Evolutionary conservation across 2,113 vertebrate genomes (phyloP).

Genomic region (Eira barbara): DNA sequence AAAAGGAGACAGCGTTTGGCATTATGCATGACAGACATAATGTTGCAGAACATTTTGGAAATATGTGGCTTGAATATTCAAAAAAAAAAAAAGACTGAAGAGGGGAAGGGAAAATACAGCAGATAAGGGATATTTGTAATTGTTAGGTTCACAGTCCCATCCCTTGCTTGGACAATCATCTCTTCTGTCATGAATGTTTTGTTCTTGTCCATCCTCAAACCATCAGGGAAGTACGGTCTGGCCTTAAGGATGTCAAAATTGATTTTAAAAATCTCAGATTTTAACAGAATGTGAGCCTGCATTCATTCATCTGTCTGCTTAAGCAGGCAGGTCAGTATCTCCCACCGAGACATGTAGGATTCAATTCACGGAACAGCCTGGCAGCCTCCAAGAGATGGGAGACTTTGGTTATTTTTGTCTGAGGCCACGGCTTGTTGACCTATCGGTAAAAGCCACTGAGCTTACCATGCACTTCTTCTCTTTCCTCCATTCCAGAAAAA

Average conservation of each 20-base stretch:
- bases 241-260: not conserved
- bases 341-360: not conserved
- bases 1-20: conserved; percentile 34
- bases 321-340: not conserved
- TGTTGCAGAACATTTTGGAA: conserved; percentile 50
- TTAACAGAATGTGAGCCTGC: not conserved
- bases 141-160: not conserved
- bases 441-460: conserved; percentile 9
- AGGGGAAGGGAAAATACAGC: not conserved
- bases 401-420: conserved; percentile 16
- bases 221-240: not conserved
- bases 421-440: not conserved
- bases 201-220: not conserved
- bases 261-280: not conserved
- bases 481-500: conserved; percentile 24
- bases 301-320: not conserved
- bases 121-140: not conserved
- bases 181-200: not conserved
- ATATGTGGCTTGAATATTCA: conserved; percentile 41
- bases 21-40: not conserved
- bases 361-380: not conserved
- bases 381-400: not conserved
- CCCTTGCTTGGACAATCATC: not conserved
- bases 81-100: not conserved
- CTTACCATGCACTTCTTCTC: not conserved